Percentiles rank a stretch among this genome's conserved stretches.
phyloP scores from a whole-genome alignment of 2,113 vertebrate species.

The Fukomys damarensis region DNA sequence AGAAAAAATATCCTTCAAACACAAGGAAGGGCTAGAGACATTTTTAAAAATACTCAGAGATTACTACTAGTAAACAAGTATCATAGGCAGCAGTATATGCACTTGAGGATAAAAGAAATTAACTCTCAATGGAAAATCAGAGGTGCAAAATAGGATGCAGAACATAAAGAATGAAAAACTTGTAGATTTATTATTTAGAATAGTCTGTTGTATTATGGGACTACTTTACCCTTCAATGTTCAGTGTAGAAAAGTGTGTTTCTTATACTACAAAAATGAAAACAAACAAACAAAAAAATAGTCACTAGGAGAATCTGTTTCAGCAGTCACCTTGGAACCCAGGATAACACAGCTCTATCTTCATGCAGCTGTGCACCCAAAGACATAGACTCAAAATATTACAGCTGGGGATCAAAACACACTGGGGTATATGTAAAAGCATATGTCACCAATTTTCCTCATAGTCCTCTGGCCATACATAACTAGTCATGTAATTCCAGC shows the following conservation, averaged over 20 bases:
- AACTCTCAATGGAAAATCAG: neutral
- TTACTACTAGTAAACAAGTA: neutral
- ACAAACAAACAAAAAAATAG: neutral
- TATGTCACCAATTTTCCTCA: neutral
- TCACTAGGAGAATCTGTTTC: neutral
- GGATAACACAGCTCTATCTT: neutral
- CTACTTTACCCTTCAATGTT: neutral
- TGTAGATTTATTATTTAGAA: neutral
- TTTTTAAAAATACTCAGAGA: neutral
- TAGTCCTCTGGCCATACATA: neutral
- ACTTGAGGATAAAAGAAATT: neutral
- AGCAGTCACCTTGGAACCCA: neutral
- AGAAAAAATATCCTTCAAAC: neutral
- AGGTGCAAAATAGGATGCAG: neutral
- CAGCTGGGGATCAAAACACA: neutral
- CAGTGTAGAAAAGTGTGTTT: neutral
- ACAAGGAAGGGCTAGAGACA: neutral
- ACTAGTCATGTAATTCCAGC: neutral
- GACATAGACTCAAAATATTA: neutral
- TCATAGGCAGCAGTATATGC: neutral
- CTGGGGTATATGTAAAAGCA: neutral
- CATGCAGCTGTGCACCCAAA: neutral
- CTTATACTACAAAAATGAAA: neutral
- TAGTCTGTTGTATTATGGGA: neutral
- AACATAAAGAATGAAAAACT: neutral